Conservation (phyloP, 2,888 invertebrate species). For the Tinea trinotella region DNA sequence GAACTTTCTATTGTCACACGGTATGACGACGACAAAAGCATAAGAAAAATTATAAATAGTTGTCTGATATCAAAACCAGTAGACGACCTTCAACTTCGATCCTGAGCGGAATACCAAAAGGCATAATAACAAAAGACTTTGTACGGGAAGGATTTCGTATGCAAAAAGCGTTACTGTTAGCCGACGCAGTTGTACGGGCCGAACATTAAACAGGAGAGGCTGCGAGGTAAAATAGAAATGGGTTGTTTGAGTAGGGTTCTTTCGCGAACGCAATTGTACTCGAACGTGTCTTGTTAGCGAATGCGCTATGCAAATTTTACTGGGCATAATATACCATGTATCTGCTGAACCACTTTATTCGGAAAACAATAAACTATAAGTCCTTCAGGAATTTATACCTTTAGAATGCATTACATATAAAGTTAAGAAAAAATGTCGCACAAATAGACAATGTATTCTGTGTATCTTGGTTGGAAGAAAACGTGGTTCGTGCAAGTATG, state of each 20-base stretch:
- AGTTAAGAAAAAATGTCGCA: no score
- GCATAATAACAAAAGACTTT: conserved; percentile 60
- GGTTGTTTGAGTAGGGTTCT: conserved; percentile 71
- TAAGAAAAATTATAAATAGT: conserved; percentile 28
- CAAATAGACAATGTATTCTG: no score
- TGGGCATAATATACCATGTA: conserved; percentile 17
- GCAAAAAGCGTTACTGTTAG: conserved; percentile 72
- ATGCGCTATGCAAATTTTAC: conserved; percentile 60
- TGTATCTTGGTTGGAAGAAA: neutral
- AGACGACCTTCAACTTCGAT: conserved; percentile 60
- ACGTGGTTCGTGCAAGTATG: neutral
- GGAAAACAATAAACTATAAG: conserved; percentile 19
- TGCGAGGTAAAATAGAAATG: conserved; percentile 68
- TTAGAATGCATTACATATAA: no score
- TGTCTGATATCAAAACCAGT: conserved; percentile 53
- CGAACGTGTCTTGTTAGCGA: conserved; percentile 70
- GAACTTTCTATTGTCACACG: conserved; percentile 11
- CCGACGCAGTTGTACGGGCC: conserved; percentile 67
- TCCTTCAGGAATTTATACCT: conserved; percentile 20
- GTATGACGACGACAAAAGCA: neutral
- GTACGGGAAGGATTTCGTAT: conserved; percentile 56
- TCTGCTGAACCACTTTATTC: conserved; percentile 16
- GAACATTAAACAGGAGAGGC: conserved; percentile 68
- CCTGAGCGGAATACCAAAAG: conserved; percentile 56
- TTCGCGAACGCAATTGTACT: conserved; percentile 69